Base-by-base conservation (phyloP, 2,113 vertebrate genomes). In the Holacanthus passer region DNA sequence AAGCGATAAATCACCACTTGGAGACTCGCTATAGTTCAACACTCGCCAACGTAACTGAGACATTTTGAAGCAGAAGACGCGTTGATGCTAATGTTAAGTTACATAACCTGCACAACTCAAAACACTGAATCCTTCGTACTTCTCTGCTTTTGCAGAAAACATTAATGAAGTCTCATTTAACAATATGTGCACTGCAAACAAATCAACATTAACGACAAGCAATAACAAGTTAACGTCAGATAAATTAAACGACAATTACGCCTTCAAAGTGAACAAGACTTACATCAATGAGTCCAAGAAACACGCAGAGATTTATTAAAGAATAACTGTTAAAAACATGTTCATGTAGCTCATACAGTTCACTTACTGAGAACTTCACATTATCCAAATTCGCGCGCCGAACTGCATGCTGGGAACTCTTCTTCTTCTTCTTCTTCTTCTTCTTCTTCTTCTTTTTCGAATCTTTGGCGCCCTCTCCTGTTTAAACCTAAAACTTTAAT, bases 381-480 rank as follows among this genome's bases (percentile, higher is more conserved):
- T 59, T 55, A 32, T 68, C 5, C 12, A 86, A 88, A 50, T 60
- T 83, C 52, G 45, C 89, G 91, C 84, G 86, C 27, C 81, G 50
- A 31, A 32, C 0, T 81, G 89, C 78, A 85, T 84, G 48, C 20
- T 66, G 90, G 92, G 88, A 86, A 29, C 2, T 52, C 7, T 37
- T 79, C 45, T 67, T 86, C 76, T 70, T 79, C 41, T 31, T 37
- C 58, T 67, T 22, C 9, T 35, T 4, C 32, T 29, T 27, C 52
- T 13, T 1, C n/a, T 16, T 14, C n/a, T 55, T 24, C 50, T 22
- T 37, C 35, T 37, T 37, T 8, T 37, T 37, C 35, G 3, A 56
- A 24, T 19, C 6, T 37, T 14, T 2, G 7, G 5, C 52, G 52
- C 22, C 63, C 22, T 22, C 50, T 68, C 0, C 50, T 45, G 63